Percentiles rank a stretch among this genome's conserved stretches.
Evolutionary conservation across 2,113 vertebrate species (phyloP).

Genomic region (Chaetodon auriga): DNA sequence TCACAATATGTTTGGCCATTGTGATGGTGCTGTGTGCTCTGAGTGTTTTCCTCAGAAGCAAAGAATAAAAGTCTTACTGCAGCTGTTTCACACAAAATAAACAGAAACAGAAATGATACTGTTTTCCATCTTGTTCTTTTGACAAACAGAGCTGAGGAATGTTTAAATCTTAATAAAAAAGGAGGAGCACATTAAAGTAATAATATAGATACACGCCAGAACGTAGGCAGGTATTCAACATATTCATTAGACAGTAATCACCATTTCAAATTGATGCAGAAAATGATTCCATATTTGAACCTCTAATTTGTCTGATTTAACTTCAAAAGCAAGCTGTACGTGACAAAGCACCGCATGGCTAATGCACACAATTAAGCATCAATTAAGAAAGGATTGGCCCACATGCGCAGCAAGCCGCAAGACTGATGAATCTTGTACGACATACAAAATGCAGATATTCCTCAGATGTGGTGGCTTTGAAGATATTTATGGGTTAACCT

Average conservation of each 20-base stretch:
- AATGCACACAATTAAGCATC: constrained; percentile 55
- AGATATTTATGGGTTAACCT: constrained; percentile 25
- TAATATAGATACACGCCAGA: neutral
- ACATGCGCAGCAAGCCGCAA: constrained; percentile 23
- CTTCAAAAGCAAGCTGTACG: constrained; percentile 51
- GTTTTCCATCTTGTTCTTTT: constrained; percentile 1
- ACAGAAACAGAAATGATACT: neutral
- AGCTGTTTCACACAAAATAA: constrained; percentile 12
- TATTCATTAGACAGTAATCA: constrained; percentile 47
- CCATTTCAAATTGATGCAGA: constrained; percentile 51
- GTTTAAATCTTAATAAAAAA: constrained; percentile 37
- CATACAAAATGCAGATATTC: constrained; percentile 32
- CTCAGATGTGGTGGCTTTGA: constrained; percentile 29
- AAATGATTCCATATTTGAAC: constrained; percentile 46
- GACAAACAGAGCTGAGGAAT: constrained; percentile 13
- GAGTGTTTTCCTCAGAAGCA: constrained; percentile 21
- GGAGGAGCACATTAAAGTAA: neutral
- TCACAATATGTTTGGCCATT: constrained; percentile 39
- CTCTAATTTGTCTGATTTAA: constrained; percentile 59
- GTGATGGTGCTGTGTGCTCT: constrained; percentile 11
- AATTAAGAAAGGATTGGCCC: constrained; percentile 50
- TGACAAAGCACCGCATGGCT: constrained; percentile 38
- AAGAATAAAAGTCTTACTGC: constrained; percentile 19
- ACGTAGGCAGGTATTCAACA: constrained; percentile 8
- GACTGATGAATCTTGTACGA: constrained; percentile 35